Base-by-base conservation (phyloP, 2,888 invertebrate genomes). In the Lysandra coridon region DNA sequence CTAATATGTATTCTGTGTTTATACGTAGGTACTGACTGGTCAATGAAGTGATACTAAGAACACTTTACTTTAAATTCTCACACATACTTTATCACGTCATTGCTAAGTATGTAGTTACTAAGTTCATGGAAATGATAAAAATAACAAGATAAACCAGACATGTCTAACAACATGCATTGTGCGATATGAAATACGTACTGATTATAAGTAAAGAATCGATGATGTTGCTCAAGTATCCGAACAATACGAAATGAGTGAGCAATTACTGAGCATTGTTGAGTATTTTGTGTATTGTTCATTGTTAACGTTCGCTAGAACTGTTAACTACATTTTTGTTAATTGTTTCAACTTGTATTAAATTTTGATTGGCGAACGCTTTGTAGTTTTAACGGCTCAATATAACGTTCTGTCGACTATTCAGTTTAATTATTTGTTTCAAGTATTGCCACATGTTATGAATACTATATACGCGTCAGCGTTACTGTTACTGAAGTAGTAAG, bases 191-290 rank as follows among this genome's bases (percentile, higher is more conserved):
- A 23, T 74, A 44, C 23, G 74, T 74, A 23, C 23, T n/a, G 44
- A 74, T 53, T 76, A 75, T 75, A 76, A 57, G 49, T 57, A 76
- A 23, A 53, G 76, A 76, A 30, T 76, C 57, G 53, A 76, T 33
- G 76, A 76, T 76, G 33, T 76, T 76, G 49, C 76, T 76, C 76
- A 76, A 76, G 76, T 76, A 76, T 76, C n/a, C 57, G 53, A 57
- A 76, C 76, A 76, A 76, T 76, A 76, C 76, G 14, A 57, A 76
- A 76, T 57, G 76, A 76, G 49, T 44, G 49, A 76, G 53, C 76
- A 76, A 76, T 76, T 76, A 76, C 57, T 23, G 30, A 33, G 76
- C 53, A 76, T 76, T 76, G 76, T 76, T 76, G 4, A 76, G 57
- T 76, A 76, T 76, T 57, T 76, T 76, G 37, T 76, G 53, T 33